phyloP scores from a whole-genome alignment of 2,888 invertebrate genomes.

The Mongoloraphidia duomilia region DNA sequence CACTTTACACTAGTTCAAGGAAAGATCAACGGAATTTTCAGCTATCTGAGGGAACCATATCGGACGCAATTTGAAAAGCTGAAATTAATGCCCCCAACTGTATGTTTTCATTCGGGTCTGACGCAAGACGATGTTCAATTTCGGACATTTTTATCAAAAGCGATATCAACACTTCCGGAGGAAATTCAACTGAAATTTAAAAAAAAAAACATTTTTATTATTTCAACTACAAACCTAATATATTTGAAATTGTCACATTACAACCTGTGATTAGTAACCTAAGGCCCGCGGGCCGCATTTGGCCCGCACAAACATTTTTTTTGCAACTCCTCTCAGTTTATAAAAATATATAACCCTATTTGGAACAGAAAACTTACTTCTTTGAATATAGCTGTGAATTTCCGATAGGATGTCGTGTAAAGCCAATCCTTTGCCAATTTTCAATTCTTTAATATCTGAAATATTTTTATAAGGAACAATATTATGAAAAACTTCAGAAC shows the following conservation, averaged over 20 bases:
- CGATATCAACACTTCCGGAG: slow-evolving; percentile 59
- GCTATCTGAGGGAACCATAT: slow-evolving; percentile 29
- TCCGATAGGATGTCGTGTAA: slow-evolving; percentile 87
- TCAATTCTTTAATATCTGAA: slow-evolving; percentile 65
- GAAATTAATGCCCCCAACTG: slow-evolving; percentile 81
- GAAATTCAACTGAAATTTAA: slow-evolving; percentile 65
- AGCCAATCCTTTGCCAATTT: slow-evolving; percentile 80
- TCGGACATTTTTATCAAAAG: slow-evolving; percentile 79
- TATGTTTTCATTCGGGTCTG: slow-evolving; percentile 79
- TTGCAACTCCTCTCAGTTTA: neutral
- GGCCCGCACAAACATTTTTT: no score
- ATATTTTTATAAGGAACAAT: slow-evolving; percentile 6
- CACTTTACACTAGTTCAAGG: neutral
- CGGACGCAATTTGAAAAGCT: slow-evolving; percentile 68
- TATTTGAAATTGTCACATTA: neutral
- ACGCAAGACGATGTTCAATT: slow-evolving; percentile 71
- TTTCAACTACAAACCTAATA: neutral
- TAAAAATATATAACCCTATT: neutral
- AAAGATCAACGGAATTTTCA: neutral
- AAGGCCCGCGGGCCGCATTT: no score
- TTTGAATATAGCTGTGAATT: slow-evolving; percentile 72
- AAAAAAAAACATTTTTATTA: slow-evolving; percentile 11
- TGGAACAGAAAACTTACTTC: slow-evolving; percentile 46
- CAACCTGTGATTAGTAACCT: no score
- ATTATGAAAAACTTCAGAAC: neutral